phyloP scores from a whole-genome alignment of 1,140 invertebrate species.

The Drosophila seguyi region DNA sequence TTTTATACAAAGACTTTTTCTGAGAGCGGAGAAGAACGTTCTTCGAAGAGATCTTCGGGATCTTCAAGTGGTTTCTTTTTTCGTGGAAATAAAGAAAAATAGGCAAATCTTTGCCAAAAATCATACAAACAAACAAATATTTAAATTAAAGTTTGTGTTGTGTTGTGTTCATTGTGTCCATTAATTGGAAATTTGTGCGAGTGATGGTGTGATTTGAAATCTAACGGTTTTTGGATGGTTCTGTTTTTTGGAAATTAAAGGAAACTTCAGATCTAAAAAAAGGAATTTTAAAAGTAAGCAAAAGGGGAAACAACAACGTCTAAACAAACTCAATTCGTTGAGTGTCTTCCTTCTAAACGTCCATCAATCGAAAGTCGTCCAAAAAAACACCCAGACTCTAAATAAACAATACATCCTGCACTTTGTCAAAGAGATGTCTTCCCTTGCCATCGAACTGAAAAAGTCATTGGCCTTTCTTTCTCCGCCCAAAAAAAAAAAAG shows the following conservation, averaged over 20 bases:
- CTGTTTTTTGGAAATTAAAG: neutral
- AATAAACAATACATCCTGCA: constrained; percentile 44
- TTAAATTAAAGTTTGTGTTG: constrained; percentile 27
- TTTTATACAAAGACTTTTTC: constrained; percentile 11
- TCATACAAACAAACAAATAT: constrained; percentile 20
- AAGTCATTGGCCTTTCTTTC: constrained; percentile 76
- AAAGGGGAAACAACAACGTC: neutral
- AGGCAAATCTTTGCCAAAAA: constrained; percentile 54
- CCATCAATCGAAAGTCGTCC: constrained; percentile 34
- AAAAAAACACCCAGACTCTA: constrained; percentile 25
- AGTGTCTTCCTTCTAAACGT: constrained; percentile 22
- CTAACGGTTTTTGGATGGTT: constrained; percentile 35
- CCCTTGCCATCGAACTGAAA: constrained; percentile 32
- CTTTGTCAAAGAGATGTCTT: constrained; percentile 47
- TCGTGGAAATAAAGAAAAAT: constrained; percentile 23
- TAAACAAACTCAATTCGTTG: constrained; percentile 16
- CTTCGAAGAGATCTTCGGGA: constrained; percentile 14
- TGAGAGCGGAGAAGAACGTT: constrained; percentile 7
- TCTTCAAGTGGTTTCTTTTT: constrained; percentile 46
- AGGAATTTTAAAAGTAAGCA: constrained; percentile 26
- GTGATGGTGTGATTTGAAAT: constrained; percentile 35
- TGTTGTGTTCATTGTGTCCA: constrained; percentile 32
- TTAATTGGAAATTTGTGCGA: constrained; percentile 35
- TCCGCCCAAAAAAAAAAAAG: constrained; percentile 37
- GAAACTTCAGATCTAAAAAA: constrained; percentile 1